These are phyloP conservation scores for Aphis gossypii DNA, from an alignment of 1,140 invertebrate genomes.

Conservation along the genomic window DNA sequence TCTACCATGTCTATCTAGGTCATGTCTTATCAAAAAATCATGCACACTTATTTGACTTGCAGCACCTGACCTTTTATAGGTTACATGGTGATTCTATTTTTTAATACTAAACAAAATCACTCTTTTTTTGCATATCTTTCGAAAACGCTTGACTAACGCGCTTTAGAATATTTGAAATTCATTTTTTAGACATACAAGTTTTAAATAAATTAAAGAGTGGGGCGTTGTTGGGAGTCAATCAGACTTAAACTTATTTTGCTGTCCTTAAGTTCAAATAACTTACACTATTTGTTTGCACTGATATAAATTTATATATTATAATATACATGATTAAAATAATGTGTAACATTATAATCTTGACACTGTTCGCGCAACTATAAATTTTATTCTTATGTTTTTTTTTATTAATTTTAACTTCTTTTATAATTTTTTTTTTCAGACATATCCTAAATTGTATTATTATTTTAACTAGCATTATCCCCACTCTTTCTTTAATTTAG, in stretches of 20 bases:
- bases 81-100: slow-evolving; percentile 52
- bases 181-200: slow-evolving; percentile 40
- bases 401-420: slow-evolving; percentile 8
- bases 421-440: slow-evolving; percentile 24
- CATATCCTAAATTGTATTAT: not conserved
- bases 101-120: slow-evolving; percentile 56
- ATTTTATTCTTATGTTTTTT: slow-evolving; percentile 37
- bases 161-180: slow-evolving; percentile 50
- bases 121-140: slow-evolving; percentile 57
- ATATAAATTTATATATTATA: slow-evolving; percentile 2
- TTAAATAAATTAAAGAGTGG: slow-evolving; percentile 49
- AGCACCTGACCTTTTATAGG: slow-evolving; percentile 41
- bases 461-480: slow-evolving; percentile 15
- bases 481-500: slow-evolving; percentile 45
- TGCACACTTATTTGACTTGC: slow-evolving; percentile 35
- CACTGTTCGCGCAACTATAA: not conserved
- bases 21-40: slow-evolving; percentile 15
- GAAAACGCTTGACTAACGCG: slow-evolving; percentile 55
- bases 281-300: slow-evolving; percentile 38
- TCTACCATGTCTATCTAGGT: slow-evolving; percentile 54
- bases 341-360: slow-evolving; percentile 11
- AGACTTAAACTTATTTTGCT: slow-evolving; percentile 47
- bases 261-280: slow-evolving; percentile 40
- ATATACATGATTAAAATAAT: not conserved
- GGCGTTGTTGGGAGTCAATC: slow-evolving; percentile 38